These are phyloP conservation scores for Drosophila nebulosa DNA, from an alignment of 1,140 invertebrate genomes.

Conservation along the genomic window DNA sequence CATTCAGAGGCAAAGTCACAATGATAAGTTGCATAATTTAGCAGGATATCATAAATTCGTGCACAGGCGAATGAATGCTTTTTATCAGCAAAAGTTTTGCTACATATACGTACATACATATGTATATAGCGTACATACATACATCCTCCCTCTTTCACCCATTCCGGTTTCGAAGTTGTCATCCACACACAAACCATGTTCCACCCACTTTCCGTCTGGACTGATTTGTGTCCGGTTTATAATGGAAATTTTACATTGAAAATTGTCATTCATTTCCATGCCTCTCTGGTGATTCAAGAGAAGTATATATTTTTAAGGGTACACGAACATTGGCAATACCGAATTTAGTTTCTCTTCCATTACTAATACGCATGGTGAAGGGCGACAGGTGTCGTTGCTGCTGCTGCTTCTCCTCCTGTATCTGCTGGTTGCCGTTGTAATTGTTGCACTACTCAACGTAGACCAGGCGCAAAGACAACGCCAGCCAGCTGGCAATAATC, in stretches of 20 bases:
- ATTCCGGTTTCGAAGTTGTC: too few species aligned
- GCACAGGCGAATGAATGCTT: conserved; percentile 10
- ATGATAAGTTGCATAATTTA: conserved; percentile 76
- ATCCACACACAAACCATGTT: background rate
- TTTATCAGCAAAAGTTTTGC: conserved; percentile 37
- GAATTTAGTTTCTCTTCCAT: background rate
- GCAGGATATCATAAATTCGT: conserved; percentile 68
- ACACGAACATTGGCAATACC: background rate
- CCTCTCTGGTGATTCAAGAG: too few species aligned
- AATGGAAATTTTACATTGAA: background rate
- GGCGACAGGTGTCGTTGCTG: conserved; percentile 1
- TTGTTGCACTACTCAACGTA: background rate
- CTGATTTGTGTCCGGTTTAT: background rate
- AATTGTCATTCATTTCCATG: too few species aligned
- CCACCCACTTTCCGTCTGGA: background rate
- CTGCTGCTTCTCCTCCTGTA: background rate
- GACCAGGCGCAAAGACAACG: conserved; percentile 4
- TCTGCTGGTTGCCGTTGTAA: background rate
- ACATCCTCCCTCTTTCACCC: background rate
- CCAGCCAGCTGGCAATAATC: conserved; percentile 2
- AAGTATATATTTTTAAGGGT: too few species aligned
- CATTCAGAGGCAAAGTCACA: background rate
- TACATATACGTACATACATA: background rate
- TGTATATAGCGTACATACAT: background rate
- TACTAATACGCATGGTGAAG: background rate